Conservation (phyloP, 2,888 invertebrate species). For the Brachynemurus nebulosus region DNA sequence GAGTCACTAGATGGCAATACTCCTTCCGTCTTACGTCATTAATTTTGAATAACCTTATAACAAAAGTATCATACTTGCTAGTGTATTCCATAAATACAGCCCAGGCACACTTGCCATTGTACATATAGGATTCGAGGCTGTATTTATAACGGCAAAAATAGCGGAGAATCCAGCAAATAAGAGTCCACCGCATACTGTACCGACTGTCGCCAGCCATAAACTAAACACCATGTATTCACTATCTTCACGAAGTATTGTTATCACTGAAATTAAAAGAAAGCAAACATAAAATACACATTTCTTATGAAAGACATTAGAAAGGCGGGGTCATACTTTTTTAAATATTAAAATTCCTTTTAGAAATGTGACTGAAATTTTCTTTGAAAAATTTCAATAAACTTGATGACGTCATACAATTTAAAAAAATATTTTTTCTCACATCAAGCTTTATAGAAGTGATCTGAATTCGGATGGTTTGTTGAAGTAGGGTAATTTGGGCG, state of each 20-base stretch:
- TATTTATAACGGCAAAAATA: conserved; percentile 64
- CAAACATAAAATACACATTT: conserved; percentile 12
- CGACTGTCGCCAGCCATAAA: conserved; percentile 64
- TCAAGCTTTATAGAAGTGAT: no score
- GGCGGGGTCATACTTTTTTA: no score
- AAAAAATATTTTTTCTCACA: no score
- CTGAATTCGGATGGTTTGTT: no score
- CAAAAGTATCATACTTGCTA: conserved; percentile 47
- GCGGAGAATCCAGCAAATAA: conserved; percentile 55
- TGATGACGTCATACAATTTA: no score
- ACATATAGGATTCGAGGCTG: conserved; percentile 59
- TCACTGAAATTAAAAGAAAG: conserved; percentile 38
- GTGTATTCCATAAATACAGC: conserved; percentile 62
- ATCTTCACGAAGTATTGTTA: conserved; percentile 46
- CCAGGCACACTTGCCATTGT: conserved; percentile 51
- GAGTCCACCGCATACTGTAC: conserved; percentile 52
- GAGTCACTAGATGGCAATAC: no score
- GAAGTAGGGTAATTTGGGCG: no score
- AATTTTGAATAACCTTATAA: conserved; percentile 59
- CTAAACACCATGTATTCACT: conserved; percentile 50
- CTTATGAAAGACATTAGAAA: no score
- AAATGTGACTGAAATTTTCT: no score
- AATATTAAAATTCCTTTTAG: no score
- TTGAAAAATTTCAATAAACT: no score
- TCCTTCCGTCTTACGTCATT: conserved; percentile 69